Evolutionary conservation across 2,113 vertebrate species (phyloP).

Genomic region (Channa argus): DNA sequence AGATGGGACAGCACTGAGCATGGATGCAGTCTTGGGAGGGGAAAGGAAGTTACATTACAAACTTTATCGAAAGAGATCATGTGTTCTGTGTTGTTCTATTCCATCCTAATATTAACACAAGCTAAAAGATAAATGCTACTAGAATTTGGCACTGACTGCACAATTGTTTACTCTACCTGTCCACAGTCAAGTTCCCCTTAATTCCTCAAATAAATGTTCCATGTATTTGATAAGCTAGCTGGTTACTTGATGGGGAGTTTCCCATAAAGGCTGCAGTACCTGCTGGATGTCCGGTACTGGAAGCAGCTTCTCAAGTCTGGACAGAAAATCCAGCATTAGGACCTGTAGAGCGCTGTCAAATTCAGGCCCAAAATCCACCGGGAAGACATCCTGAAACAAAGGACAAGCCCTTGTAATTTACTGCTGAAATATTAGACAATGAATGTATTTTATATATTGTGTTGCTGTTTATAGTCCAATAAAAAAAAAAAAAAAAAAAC

Average conservation of each 20-base stretch:
- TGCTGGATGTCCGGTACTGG: constrained; percentile 78
- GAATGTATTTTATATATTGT: too few species aligned
- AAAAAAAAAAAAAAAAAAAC: too few species aligned
- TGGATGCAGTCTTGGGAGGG: constrained; percentile 66
- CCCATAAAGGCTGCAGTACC: constrained; percentile 48
- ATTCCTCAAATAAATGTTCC: not conserved
- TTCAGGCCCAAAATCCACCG: constrained; percentile 82
- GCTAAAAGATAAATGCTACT: not conserved
- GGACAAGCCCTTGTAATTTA: too few species aligned
- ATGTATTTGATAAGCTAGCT: not conserved
- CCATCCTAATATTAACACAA: not conserved
- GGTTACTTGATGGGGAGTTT: not conserved
- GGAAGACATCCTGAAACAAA: constrained; percentile 76
- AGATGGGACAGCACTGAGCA: constrained; percentile 70
- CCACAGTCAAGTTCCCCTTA: not conserved
- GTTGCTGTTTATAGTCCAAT: too few species aligned
- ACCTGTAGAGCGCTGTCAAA: constrained; percentile 84
- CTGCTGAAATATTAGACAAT: too few species aligned
- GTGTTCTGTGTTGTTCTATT: too few species aligned
- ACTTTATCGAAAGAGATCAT: too few species aligned
- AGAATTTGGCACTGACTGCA: not conserved
- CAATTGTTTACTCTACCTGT: not conserved
- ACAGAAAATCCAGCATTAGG: constrained; percentile 85
- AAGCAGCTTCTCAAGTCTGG: constrained; percentile 81
- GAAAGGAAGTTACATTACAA: not conserved